Conservation (phyloP, 2,797 vertebrate species). For the Sphaeramia orbicularis region DNA sequence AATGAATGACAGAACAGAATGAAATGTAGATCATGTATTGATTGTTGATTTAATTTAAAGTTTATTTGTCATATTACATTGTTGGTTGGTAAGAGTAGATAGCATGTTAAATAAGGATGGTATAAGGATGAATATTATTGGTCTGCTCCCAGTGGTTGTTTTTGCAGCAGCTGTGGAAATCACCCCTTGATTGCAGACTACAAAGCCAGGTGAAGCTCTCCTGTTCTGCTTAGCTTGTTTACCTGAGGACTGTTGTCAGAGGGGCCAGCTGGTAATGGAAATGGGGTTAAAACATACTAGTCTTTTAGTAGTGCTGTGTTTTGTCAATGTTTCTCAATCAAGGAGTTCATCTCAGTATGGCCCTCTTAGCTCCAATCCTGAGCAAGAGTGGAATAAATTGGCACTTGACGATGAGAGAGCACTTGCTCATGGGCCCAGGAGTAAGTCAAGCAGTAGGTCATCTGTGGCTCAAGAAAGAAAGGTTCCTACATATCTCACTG, state of each 20-base stretch:
- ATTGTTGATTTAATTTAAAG: background rate
- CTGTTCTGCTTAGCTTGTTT: accelerated
- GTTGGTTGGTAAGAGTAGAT: background rate
- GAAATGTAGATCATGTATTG: too few species aligned
- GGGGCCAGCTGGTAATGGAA: conserved; percentile 8
- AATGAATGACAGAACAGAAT: too few species aligned
- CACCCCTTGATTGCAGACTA: conserved; percentile 16
- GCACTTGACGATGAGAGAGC: background rate
- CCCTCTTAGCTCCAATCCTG: conserved; percentile 10
- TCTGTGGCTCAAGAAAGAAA: background rate
- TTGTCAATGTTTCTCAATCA: conserved; percentile 6
- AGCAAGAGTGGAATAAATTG: conserved; percentile 38
- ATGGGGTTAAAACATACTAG: conserved; percentile 50
- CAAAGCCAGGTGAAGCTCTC: conserved; percentile 14
- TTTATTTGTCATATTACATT: background rate
- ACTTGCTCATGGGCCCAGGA: background rate
- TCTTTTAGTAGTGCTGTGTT: conserved; percentile 44
- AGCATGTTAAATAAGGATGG: background rate
- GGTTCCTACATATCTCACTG: conserved; percentile 49
- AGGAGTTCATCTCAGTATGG: background rate
- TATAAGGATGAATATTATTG: background rate
- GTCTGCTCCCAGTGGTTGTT: conserved; percentile 26
- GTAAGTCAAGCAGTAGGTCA: background rate
- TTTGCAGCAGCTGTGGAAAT: conserved; percentile 51
- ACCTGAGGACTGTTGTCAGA: background rate